phyloP scores from a whole-genome alignment of 2,888 invertebrate genomes.

The Drosophila atripex region DNA sequence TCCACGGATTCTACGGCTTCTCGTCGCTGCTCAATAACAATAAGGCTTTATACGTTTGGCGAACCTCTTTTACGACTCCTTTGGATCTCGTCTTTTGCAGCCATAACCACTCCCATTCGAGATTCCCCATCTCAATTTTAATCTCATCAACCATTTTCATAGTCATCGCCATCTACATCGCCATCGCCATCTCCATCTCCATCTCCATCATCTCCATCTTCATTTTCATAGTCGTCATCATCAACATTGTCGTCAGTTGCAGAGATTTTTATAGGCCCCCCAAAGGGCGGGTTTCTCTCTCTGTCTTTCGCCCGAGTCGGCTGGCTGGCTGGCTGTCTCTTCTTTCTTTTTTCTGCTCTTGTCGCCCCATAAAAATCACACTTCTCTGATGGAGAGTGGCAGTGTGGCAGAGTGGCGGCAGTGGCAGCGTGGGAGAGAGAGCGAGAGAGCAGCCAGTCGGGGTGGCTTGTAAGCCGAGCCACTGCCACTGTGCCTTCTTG shows the following conservation, averaged over 20 bases:
- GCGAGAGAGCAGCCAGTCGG: conserved; percentile 27
- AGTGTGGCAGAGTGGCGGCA: conserved; percentile 11
- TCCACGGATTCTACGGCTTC: too few relatives aligned
- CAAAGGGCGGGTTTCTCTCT: conserved; percentile 24
- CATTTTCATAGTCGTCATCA: conserved; percentile 64
- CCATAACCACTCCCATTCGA: conserved; percentile 7
- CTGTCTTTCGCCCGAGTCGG: background rate
- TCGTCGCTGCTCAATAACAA: too few relatives aligned
- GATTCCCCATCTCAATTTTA: conserved; percentile 29
- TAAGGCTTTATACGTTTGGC: background rate
- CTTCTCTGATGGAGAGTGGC: conserved; percentile 34
- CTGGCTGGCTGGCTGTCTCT: background rate
- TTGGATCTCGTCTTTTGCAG: background rate
- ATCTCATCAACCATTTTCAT: conserved; percentile 41
- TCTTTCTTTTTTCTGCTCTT: conserved; percentile 34
- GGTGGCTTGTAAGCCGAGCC: conserved; percentile 33
- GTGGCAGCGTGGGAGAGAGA: conserved; percentile 18
- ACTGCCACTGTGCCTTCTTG: background rate
- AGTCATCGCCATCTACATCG: conserved; percentile 28
- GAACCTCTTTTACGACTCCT: background rate
- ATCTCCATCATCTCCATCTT: conserved; percentile 47
- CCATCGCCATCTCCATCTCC: conserved; percentile 36
- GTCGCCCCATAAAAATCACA: conserved; percentile 52
- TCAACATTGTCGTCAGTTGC: conserved; percentile 75
- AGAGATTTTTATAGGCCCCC: conserved; percentile 71